These are phyloP conservation scores for Brotula barbata DNA, from an alignment of 2,797 vertebrate genomes.

Conservation along the genomic window DNA sequence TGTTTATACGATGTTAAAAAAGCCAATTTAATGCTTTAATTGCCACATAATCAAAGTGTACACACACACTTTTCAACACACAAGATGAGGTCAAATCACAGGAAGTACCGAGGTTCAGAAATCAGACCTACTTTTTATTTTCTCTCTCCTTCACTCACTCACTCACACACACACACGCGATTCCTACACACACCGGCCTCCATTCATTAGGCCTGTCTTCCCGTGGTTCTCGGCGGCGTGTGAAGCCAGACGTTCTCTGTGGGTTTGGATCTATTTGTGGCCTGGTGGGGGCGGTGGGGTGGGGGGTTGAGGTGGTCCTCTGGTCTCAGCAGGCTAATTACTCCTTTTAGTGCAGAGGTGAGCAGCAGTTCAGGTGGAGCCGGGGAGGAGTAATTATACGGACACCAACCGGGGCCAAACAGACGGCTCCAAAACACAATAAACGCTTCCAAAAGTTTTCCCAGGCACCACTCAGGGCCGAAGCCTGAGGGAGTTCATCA, in stretches of 20 bases:
- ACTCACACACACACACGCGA: slow-evolving; percentile 10
- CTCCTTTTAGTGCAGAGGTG: slow-evolving; percentile 60
- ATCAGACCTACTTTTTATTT: slow-evolving; percentile 7
- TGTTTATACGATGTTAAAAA: too few relatives aligned
- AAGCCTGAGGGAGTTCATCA: slow-evolving; percentile 12
- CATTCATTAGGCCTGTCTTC: slow-evolving; percentile 46
- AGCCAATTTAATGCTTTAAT: too few relatives aligned
- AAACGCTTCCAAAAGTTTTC: slow-evolving; percentile 37
- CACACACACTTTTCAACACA: background rate
- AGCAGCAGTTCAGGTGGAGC: slow-evolving; percentile 46
- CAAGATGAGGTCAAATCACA: background rate
- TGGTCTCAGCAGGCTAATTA: slow-evolving; percentile 63
- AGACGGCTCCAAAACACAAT: slow-evolving; percentile 1
- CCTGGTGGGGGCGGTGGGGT: background rate
- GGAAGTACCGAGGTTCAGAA: background rate
- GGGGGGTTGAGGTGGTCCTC: slow-evolving; percentile 38
- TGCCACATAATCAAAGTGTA: too few relatives aligned
- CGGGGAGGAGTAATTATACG: slow-evolving; percentile 49
- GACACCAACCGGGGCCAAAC: slow-evolving; percentile 44
- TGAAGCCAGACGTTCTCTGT: slow-evolving; percentile 53
- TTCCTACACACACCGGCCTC: slow-evolving; percentile 21
- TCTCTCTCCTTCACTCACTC: background rate
- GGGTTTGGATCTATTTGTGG: slow-evolving; percentile 61
- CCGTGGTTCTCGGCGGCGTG: slow-evolving; percentile 37
- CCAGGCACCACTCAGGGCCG: slow-evolving; percentile 4